Percentiles rank a stretch among this genome's conserved stretches.
These are phyloP conservation scores for Melinopterus prodromus DNA, from an alignment of 2,888 invertebrate species.

Conservation along the genomic window DNA sequence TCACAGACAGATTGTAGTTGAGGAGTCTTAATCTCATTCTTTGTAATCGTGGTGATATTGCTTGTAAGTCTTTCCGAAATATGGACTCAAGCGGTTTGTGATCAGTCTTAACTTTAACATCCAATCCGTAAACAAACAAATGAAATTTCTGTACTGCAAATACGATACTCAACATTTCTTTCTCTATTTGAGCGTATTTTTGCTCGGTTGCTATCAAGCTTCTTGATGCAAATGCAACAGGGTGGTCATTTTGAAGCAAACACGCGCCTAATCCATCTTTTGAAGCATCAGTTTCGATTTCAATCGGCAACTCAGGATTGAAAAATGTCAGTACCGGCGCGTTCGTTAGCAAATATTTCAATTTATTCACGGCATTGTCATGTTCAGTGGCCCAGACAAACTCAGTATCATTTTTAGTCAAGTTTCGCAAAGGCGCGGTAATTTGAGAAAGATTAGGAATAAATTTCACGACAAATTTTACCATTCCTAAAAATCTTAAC, in stretches of 20 bases:
- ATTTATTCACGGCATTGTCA: slow-evolving; percentile 38
- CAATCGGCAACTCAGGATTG: slow-evolving; percentile 39
- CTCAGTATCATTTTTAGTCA: slow-evolving; percentile 45
- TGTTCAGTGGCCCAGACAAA: slow-evolving; percentile 42
- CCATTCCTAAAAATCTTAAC: slow-evolving; percentile 47
- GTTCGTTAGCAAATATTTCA: slow-evolving; percentile 43
- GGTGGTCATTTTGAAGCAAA: slow-evolving; percentile 41
- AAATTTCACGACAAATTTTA: slow-evolving; percentile 44
- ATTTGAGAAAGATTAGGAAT: slow-evolving; percentile 41
- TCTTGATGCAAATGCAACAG: slow-evolving; percentile 47
- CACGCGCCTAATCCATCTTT: slow-evolving; percentile 42
- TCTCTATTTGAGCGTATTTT: slow-evolving; percentile 43
- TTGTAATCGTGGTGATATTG: slow-evolving; percentile 46
- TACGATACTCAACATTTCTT: slow-evolving; percentile 42
- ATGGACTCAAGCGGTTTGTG: slow-evolving; percentile 51
- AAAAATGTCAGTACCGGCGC: slow-evolving; percentile 41
- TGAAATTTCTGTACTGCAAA: slow-evolving; percentile 48
- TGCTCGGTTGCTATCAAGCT: slow-evolving; percentile 42
- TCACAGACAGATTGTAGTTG: slow-evolving; percentile 46
- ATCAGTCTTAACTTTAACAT: slow-evolving; percentile 47
- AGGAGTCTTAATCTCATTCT: slow-evolving; percentile 47
- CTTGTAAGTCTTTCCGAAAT: slow-evolving; percentile 46
- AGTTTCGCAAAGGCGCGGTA: slow-evolving; percentile 38
- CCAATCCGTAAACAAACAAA: slow-evolving; percentile 47
- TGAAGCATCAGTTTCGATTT: slow-evolving; percentile 43